These are phyloP conservation scores for Trissolcus basalis DNA, from an alignment of 1,140 invertebrate genomes.

Conservation along the genomic window DNA sequence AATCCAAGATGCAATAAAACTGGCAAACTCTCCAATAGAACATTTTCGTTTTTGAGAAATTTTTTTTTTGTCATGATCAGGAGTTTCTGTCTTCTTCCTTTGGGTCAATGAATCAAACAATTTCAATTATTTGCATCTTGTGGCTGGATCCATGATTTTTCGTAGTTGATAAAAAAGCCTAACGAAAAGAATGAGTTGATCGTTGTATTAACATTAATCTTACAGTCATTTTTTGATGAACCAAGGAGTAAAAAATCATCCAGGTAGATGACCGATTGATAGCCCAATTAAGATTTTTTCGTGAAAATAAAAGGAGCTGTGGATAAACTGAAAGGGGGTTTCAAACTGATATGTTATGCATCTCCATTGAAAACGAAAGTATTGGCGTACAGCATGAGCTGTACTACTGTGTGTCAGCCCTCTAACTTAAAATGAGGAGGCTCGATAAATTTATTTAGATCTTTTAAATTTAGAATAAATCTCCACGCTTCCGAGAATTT, in stretches of 20 bases:
- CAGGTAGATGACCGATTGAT: not conserved
- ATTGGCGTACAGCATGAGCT: conserved; percentile 45
- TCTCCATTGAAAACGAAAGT: not conserved
- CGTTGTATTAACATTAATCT: not conserved
- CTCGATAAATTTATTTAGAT: conserved; percentile 44
- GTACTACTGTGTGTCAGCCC: conserved; percentile 43
- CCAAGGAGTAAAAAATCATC: not conserved
- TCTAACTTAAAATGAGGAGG: conserved; percentile 58
- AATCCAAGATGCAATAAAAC: not conserved
- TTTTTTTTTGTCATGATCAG: not conserved
- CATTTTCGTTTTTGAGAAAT: not conserved
- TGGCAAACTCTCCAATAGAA: not conserved
- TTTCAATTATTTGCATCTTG: not conserved
- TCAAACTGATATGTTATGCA: not conserved
- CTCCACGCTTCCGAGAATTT: conserved; percentile 42
- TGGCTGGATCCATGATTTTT: not conserved
- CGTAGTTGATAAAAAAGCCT: not conserved
- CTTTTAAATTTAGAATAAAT: conserved; percentile 57
- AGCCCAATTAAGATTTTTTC: not conserved
- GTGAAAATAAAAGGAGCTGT: not conserved
- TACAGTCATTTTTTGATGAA: not conserved
- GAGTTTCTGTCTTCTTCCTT: conserved; percentile 1
- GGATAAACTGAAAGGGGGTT: not conserved
- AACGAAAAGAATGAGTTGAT: not conserved
- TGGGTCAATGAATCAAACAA: too few species aligned